phyloP scores from a whole-genome alignment of 2,113 vertebrate genomes.

The Bos taurus region DNA sequence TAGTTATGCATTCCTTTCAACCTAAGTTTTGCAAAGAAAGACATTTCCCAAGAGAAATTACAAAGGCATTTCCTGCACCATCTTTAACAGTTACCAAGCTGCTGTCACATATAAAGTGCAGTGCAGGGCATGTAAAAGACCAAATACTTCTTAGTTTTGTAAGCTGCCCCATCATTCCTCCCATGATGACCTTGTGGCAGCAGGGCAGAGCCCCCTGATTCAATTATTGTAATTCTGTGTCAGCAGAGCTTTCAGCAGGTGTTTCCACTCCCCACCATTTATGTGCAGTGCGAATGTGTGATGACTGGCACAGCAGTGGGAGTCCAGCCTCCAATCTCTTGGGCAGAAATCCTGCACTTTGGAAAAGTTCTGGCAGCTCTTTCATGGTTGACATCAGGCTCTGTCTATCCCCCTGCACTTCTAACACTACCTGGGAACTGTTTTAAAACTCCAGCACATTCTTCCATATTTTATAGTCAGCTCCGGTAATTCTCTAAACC shows the following conservation, averaged over 20 bases:
- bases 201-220: background rate
- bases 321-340: background rate
- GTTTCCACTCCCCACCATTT: background rate
- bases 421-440: background rate
- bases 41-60: slow-evolving; percentile 41
- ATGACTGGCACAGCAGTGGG: background rate
- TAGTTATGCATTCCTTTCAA: slow-evolving; percentile 22
- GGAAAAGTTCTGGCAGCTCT: background rate
- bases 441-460: background rate
- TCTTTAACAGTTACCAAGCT: slow-evolving; percentile 18
- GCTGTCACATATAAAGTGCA: background rate
- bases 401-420: background rate
- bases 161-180: background rate
- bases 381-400: background rate
- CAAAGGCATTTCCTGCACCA: slow-evolving; percentile 7
- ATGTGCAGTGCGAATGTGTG: background rate
- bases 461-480: background rate
- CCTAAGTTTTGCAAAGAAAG: slow-evolving; percentile 42
- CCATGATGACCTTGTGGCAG: background rate
- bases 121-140: background rate
- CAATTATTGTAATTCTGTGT: background rate
- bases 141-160: background rate
- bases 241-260: background rate
- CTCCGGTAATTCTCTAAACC: background rate
- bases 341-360: background rate